Evolutionary conservation across 1,140 invertebrate genomes (phyloP).

Genomic region (Philotrypesis tridentata): DNA sequence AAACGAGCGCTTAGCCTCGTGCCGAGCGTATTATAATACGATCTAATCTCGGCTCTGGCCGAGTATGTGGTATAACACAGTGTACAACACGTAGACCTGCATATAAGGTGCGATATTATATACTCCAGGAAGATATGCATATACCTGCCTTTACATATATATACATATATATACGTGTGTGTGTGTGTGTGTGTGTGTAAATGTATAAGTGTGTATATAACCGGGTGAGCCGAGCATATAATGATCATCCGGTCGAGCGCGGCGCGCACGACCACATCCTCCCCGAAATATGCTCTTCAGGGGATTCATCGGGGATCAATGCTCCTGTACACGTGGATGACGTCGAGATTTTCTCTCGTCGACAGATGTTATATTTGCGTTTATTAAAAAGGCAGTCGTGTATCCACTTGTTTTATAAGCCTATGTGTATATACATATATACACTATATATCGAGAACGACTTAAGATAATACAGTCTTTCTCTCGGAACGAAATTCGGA

Average conservation of each 20-base stretch:
- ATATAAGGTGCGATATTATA: no score
- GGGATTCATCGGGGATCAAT: slow-evolving; percentile 23
- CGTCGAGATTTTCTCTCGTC: background rate
- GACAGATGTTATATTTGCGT: no score
- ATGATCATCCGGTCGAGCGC: slow-evolving; percentile 35
- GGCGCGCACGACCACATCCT: slow-evolving; percentile 22
- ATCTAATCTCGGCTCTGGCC: background rate
- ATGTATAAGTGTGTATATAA: no score
- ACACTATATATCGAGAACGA: no score
- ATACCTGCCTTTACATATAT: no score
- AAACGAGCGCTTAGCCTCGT: background rate
- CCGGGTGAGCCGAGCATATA: slow-evolving; percentile 5
- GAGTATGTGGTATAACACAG: background rate
- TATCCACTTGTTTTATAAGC: no score
- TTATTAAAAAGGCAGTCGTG: no score
- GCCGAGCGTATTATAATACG: background rate
- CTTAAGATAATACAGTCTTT: no score
- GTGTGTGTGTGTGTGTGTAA: background rate
- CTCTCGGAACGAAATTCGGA: no score
- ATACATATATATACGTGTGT: background rate
- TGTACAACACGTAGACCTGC: background rate
- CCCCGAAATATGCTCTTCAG: background rate
- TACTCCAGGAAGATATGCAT: no score
- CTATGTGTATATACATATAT: background rate
- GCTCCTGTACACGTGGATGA: no score